phyloP scores from a whole-genome alignment of 2,888 invertebrate genomes.

The Scaptomyza caliginosa region DNA sequence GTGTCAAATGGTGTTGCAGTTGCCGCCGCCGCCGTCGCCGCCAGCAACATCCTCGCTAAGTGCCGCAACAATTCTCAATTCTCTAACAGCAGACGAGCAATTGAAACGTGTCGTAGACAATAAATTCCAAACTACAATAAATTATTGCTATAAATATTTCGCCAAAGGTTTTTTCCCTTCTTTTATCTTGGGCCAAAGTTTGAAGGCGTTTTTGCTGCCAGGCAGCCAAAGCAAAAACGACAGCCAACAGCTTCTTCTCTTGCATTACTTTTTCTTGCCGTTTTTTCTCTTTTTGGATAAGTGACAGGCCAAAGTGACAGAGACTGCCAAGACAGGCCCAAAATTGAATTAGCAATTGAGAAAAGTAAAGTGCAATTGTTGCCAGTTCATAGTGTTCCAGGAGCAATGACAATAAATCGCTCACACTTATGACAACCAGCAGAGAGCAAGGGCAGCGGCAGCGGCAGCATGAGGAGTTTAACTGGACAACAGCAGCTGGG shows the following conservation, averaged over 20 bases:
- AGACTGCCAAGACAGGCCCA: slow-evolving; percentile 44
- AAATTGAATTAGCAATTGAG: slow-evolving; percentile 77
- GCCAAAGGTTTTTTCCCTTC: slow-evolving; percentile 59
- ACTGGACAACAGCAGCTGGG: slow-evolving; percentile 23
- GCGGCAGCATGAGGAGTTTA: too few species aligned
- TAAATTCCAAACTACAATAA: slow-evolving; percentile 79
- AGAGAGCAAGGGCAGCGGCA: slow-evolving; percentile 1
- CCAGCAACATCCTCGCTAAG: slow-evolving; percentile 67
- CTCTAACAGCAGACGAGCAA: slow-evolving; percentile 76
- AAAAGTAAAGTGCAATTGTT: slow-evolving; percentile 61
- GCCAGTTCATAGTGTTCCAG: slow-evolving; percentile 54
- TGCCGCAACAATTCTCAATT: slow-evolving; percentile 73
- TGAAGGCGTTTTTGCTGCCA: slow-evolving; percentile 60
- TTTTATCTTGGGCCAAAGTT: slow-evolving; percentile 52
- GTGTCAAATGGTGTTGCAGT: slow-evolving; percentile 81
- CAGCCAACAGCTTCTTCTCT: slow-evolving; percentile 35
- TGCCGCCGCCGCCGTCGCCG: slow-evolving; percentile 40
- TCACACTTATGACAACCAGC: slow-evolving; percentile 79
- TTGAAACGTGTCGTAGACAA: slow-evolving; percentile 81
- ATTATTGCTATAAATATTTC: slow-evolving; percentile 78
- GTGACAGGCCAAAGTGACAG: slow-evolving; percentile 65
- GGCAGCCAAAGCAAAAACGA: slow-evolving; percentile 17
- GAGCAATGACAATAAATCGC: slow-evolving; percentile 81
- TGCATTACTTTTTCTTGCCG: background rate
- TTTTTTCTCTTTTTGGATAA: slow-evolving; percentile 34